These are phyloP conservation scores for Meghimatium bilineatum DNA, from an alignment of 2,888 invertebrate species.

Conservation along the genomic window DNA sequence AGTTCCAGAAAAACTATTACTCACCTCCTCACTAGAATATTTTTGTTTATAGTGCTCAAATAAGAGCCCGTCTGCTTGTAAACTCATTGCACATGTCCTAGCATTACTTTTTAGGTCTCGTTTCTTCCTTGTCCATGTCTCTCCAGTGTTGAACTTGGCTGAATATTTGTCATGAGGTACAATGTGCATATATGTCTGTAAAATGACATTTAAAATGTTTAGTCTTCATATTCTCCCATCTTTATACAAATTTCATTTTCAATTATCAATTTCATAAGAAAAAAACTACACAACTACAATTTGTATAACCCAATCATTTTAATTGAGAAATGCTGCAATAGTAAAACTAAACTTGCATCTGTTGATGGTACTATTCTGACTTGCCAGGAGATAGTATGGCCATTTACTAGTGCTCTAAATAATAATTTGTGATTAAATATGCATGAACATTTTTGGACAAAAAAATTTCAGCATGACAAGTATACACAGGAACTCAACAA, in stretches of 20 bases:
- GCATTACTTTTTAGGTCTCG: not conserved
- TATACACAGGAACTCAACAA: too few relatives aligned
- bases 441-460: too few relatives aligned
- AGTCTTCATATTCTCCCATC: not conserved
- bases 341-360: too few relatives aligned
- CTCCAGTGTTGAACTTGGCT: slow-evolving; percentile 33
- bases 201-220: not conserved
- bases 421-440: too few relatives aligned
- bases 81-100: slow-evolving; percentile 47
- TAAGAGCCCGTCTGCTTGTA: slow-evolving; percentile 47
- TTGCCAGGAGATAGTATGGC: too few relatives aligned
- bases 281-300: too few relatives aligned
- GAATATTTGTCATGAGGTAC: slow-evolving; percentile 45
- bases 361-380: too few relatives aligned
- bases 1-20: not conserved
- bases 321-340: too few relatives aligned
- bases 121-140: slow-evolving; percentile 17
- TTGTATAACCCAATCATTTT: too few relatives aligned
- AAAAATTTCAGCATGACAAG: too few relatives aligned
- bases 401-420: too few relatives aligned
- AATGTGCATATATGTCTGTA: not conserved
- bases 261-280: too few relatives aligned
- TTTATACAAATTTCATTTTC: not conserved
- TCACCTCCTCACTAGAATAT: not conserved
- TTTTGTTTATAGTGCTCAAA: slow-evolving; percentile 30